These are phyloP conservation scores for Branchipolynoe longqiensis DNA, from an alignment of 2,888 invertebrate genomes.

Conservation along the genomic window DNA sequence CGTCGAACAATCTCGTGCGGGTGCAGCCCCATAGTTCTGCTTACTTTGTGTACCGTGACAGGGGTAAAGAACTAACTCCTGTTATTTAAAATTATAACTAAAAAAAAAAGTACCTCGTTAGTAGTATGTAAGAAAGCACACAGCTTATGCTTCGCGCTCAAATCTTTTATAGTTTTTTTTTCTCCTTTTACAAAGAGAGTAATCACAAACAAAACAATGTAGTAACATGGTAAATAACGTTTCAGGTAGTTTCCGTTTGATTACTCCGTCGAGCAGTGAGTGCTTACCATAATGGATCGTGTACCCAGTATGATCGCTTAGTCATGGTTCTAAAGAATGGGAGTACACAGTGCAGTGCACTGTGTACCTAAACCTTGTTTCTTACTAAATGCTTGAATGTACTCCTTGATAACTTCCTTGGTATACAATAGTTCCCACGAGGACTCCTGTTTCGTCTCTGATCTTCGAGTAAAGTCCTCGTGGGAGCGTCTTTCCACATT, in stretches of 20 bases:
- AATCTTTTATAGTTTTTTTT: background rate
- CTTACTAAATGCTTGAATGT: constrained; percentile 53
- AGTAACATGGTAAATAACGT: constrained; percentile 29
- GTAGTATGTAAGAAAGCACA: background rate
- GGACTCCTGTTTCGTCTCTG: constrained; percentile 18
- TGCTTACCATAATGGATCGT: constrained; percentile 24
- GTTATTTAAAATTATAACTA: background rate
- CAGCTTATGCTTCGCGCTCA: background rate
- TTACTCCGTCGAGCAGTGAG: constrained; percentile 36
- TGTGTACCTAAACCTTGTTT: constrained; percentile 31
- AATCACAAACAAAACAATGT: constrained; percentile 34
- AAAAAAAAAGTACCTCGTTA: constrained; percentile 34
- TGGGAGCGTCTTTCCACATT: constrained; percentile 54
- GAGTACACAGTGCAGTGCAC: background rate
- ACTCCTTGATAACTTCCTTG: constrained; percentile 58
- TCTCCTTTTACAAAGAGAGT: constrained; percentile 1
- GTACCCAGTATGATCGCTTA: constrained; percentile 33
- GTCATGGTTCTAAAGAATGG: constrained; percentile 34
- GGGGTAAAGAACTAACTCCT: constrained; percentile 42
- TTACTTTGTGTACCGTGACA: constrained; percentile 50
- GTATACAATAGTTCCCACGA: constrained; percentile 56
- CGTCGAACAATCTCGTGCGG: constrained; percentile 14
- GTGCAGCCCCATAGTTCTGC: constrained; percentile 19
- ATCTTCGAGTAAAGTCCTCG: constrained; percentile 28
- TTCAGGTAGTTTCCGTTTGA: constrained; percentile 19